These are phyloP conservation scores for Ceriagrion tenellum DNA, from an alignment of 2,888 invertebrate genomes.

Conservation along the genomic window DNA sequence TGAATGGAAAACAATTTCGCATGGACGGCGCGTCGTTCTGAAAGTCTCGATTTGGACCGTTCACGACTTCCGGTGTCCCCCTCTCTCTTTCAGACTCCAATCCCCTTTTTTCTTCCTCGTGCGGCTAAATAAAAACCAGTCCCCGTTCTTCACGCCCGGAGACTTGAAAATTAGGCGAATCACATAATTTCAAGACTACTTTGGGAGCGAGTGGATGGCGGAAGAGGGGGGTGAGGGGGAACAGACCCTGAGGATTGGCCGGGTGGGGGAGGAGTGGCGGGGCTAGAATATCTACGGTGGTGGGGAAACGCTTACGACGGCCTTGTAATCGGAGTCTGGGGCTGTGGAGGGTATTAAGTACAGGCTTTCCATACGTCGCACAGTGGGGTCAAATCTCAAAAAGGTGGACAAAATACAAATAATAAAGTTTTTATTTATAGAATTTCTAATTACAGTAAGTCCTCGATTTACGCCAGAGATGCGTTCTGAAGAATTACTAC, in stretches of 20 bases:
- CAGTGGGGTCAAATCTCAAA: too few species aligned
- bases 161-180: slow-evolving; percentile 52
- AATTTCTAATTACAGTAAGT: too few species aligned
- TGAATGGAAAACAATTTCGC: slow-evolving; percentile 22
- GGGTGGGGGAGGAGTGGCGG: not conserved
- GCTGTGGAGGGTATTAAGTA: too few species aligned
- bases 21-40: slow-evolving; percentile 29
- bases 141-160: slow-evolving; percentile 41
- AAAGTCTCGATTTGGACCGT: too few species aligned
- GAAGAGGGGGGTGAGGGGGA: not conserved
- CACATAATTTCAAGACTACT: slow-evolving; percentile 58
- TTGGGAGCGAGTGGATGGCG: not conserved
- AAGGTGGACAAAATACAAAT: too few species aligned
- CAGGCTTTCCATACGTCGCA: too few species aligned
- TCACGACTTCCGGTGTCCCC: not conserved
- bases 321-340: too few species aligned
- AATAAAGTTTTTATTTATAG: too few species aligned
- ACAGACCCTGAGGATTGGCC: not conserved
- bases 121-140: not conserved
- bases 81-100: not conserved
- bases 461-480: too few species aligned
- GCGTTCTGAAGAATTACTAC: too few species aligned
- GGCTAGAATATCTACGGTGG: not conserved
- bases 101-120: too few species aligned
- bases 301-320: not conserved